Evolutionary conservation across 2,888 invertebrate species (phyloP).

Genomic region (Acanthosepion esculentum): DNA sequence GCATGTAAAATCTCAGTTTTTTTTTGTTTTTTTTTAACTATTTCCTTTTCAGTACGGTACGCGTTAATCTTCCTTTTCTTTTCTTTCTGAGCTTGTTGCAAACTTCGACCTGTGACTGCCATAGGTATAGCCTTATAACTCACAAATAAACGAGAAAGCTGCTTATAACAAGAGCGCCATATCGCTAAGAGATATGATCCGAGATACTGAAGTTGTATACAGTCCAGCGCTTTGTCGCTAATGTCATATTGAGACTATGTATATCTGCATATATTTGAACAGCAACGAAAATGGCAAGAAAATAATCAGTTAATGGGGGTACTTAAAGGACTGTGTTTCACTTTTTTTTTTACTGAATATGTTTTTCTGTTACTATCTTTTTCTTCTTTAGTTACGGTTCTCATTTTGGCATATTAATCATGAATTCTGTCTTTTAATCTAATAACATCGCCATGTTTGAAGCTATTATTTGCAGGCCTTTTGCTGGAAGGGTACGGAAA

Average conservation of each 20-base stretch:
- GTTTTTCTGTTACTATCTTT: not conserved
- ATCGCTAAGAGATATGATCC: not conserved
- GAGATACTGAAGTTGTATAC: not conserved
- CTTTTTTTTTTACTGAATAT: not conserved
- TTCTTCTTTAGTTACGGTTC: no score
- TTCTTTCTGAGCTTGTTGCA: not conserved
- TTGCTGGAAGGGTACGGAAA: no score
- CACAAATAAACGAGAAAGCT: not conserved
- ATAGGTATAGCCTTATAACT: not conserved
- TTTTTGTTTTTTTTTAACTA: no score
- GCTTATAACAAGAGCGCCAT: not conserved
- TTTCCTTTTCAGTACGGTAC: no score
- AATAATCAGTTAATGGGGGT: not conserved
- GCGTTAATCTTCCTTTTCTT: no score
- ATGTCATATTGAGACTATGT: not conserved
- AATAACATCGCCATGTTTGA: no score
- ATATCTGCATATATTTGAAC: not conserved
- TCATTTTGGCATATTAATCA: no score
- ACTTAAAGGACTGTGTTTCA: not conserved
- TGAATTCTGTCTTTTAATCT: no score
- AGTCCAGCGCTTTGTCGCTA: not conserved
- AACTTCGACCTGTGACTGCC: not conserved
- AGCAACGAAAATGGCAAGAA: not conserved
- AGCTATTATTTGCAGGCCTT: no score
- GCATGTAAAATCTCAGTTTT: no score